Base-by-base conservation (phyloP, 1,140 invertebrate genomes). In the Drosophila melanogaster region DNA sequence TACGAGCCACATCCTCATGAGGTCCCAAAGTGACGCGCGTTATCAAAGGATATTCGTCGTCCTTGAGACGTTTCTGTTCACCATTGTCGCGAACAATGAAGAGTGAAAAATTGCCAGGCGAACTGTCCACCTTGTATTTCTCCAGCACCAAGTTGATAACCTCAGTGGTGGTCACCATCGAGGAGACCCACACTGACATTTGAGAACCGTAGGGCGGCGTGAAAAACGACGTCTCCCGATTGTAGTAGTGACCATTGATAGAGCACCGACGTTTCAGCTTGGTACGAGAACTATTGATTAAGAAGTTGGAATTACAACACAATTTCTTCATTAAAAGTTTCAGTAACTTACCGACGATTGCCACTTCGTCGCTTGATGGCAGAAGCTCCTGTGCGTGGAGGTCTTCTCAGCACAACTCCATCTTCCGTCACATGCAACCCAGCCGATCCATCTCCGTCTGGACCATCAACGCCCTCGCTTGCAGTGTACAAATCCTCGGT, bases 221-320 rank as follows among this genome's bases (percentile, higher is more conserved):
- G 80, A 97, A 98, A 65, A 97, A 96, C 86, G 96, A 96, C 0
- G 97, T 97, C 93, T 97, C 96, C 55, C 96, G 94, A 92, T 97
- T 96, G 86, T 97, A 98, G 92, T 96, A 97, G 91, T 98, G 96
- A 1, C 97, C 96, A 92, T 97, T 98, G 33, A 97, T 97, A 0
- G 96, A 97, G 74, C 96, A 97, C 59, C 96, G 93, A 64, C 96
- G 93, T 93, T 95, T 94, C 12, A 96, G 91, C 90, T 95, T 95
- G 65, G 95, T 94, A 35, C 95, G 93, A 3, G 96, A 96, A 79
- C 95, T 92, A 22, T 17, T 77, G 54, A 54, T 19, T 4, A 57
- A 47, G 40, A 40, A 12, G 38, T 14, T 43, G n/a, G 1, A 33
- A 33, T 37, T 37, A 53, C 15, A 17, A 12, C 12, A 15, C 19